phyloP scores from a whole-genome alignment of 2,888 invertebrate genomes.

The Ypsolopha sequella region DNA sequence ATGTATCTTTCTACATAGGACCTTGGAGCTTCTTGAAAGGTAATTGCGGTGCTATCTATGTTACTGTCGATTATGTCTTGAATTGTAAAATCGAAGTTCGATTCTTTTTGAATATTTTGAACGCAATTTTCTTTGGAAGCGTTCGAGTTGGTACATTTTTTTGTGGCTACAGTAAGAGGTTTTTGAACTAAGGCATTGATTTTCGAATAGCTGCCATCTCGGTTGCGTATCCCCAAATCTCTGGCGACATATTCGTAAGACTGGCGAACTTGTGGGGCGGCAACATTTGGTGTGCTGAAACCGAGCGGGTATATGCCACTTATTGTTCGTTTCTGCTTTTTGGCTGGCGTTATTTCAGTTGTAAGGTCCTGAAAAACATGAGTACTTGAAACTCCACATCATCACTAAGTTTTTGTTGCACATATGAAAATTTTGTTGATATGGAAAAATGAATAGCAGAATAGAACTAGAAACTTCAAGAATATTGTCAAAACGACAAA shows the following conservation, averaged over 20 bases:
- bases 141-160: conserved; percentile 2
- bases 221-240: conserved; percentile 21
- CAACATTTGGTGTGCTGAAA: conserved; percentile 6
- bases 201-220: conserved; percentile 34
- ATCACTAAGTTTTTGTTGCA: too few relatives aligned
- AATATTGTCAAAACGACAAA: too few relatives aligned
- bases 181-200: conserved; percentile 39
- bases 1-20: too few relatives aligned
- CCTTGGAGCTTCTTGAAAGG: too few relatives aligned
- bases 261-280: conserved; percentile 8
- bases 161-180: conserved; percentile 4
- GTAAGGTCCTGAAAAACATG: not conserved
- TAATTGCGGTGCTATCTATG: too few relatives aligned
- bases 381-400: too few relatives aligned
- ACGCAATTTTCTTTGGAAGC: not conserved
- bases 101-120: conserved; percentile 1
- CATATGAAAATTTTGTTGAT: too few relatives aligned
- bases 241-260: conserved; percentile 16
- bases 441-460: too few relatives aligned
- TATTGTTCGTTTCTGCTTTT: conserved; percentile 21
- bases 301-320: conserved; percentile 39
- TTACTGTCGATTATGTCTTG: conserved; percentile 19
- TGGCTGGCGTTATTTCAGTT: conserved; percentile 11
- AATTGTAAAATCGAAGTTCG: conserved; percentile 17
- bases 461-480: too few relatives aligned